Base-by-base conservation (phyloP, 2,888 invertebrate species). In the Limulus polyphemus region DNA sequence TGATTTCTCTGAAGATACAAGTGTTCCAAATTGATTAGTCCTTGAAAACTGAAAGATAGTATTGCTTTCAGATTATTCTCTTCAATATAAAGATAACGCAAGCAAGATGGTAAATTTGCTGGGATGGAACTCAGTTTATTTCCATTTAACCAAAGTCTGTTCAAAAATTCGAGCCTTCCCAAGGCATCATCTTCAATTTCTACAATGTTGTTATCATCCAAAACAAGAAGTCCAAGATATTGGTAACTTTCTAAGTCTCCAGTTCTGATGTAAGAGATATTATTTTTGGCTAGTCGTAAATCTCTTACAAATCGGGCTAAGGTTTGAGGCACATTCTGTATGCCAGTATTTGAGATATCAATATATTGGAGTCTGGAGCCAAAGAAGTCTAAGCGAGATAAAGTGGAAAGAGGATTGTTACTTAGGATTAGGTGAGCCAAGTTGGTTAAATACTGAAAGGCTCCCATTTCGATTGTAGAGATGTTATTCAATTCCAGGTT, bases 201-300 rank as follows among this genome's bases (percentile, higher is more conserved):
- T 57, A 79, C 78, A 61, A 94, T 81, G 69, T 83, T 81, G 74
- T 92, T 93, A 68, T 86, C 82, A 12, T 88, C 86, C 65, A 94
- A 82, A 74, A 90, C 88, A 59, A 94, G 78, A 16, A 87, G 82
- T 71, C 87, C 86, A 32, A 94, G 77, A 59, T 91, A 78, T 0
- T 90, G 90, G 75, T 91, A 92, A 70, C 89, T 88, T 74, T 92
- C 91, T 68, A 92, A 80, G 74, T 92, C 91, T 11, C 91, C 91
- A 71, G 90, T 84, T 63, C 83, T 83, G 58, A 93, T 83, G 12
- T 82, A 79, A 67, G 80, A 81, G 70, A 90, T 82, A 69, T 80
- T 82, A 75, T 93, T 93, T 59, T 86, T 84, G 12, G 85, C 84
- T 48, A 92, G 79, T 65, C 86, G 83, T 11, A 95, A 80, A 62